Percentiles rank a stretch among this genome's conserved stretches.
Evolutionary conservation across 2,797 vertebrate genomes (phyloP).

Genomic region (Setipinna tenuifilis): DNA sequence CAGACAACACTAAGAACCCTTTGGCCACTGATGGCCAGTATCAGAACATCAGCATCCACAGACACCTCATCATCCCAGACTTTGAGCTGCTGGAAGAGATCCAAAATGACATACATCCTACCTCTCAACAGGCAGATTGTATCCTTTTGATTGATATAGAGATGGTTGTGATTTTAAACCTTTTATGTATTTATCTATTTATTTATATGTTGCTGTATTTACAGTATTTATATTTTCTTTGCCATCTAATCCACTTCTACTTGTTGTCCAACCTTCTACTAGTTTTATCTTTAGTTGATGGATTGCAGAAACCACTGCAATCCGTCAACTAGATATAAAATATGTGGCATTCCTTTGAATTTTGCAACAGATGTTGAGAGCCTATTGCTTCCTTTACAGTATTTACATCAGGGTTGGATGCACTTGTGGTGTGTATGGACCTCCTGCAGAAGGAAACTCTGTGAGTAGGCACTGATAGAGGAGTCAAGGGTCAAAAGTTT

Average conservation of each 20-base stretch:
- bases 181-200: background rate
- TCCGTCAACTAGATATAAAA: too few species aligned
- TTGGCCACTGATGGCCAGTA: conserved; percentile 83
- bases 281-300: too few species aligned
- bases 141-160: conserved; percentile 75
- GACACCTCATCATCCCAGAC: conserved; percentile 85
- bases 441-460: conserved; percentile 85
- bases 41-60: conserved; percentile 86
- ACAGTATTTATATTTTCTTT: too few species aligned
- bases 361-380: background rate
- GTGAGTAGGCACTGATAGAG: conserved; percentile 73
- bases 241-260: too few species aligned
- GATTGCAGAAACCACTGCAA: background rate
- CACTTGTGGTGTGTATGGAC: conserved; percentile 95
- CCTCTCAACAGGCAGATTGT: conserved; percentile 88
- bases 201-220: background rate
- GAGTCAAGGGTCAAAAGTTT: background rate
- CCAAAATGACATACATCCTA: conserved; percentile 78
- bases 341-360: too few species aligned
- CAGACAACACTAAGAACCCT: conserved; percentile 81
- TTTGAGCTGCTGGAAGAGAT: conserved; percentile 91
- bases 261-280: too few species aligned
- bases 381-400: conserved; percentile 53
- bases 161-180: background rate
- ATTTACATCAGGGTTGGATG: conserved; percentile 86